Evolutionary conservation across 2,888 invertebrate genomes (phyloP).

Genomic region (Cosmopolites sordidus): DNA sequence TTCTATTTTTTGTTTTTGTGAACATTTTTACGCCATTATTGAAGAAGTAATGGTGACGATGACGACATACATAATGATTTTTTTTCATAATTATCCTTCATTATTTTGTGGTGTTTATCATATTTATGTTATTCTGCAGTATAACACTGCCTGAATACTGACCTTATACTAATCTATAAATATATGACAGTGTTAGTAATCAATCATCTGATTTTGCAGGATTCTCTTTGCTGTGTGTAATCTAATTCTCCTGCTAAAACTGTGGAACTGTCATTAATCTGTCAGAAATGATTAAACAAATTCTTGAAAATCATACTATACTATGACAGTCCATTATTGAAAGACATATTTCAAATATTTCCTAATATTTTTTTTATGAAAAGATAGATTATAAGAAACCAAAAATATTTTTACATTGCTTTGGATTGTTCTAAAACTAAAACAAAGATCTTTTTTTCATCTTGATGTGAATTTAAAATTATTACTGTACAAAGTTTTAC

Average conservation of each 20-base stretch:
- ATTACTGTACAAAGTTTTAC: too few relatives aligned
- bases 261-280: constrained; percentile 17
- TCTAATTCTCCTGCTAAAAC: constrained; percentile 12
- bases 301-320: constrained; percentile 15
- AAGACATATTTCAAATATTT: constrained; percentile 16
- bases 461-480: too few relatives aligned
- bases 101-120: constrained; percentile 6
- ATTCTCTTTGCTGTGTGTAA: constrained; percentile 31
- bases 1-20: neutral
- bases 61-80: too few relatives aligned
- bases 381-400: too few relatives aligned
- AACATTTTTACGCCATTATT: too few relatives aligned
- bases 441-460: too few relatives aligned
- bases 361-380: too few relatives aligned
- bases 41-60: neutral
- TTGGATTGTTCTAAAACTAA: too few relatives aligned
- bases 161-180: constrained; percentile 47
- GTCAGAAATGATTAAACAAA: constrained; percentile 11
- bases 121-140: constrained; percentile 37
- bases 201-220: constrained; percentile 35
- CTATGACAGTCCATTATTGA: constrained; percentile 8
- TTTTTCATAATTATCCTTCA: too few relatives aligned
- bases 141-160: constrained; percentile 49
- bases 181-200: constrained; percentile 49
- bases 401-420: too few relatives aligned